Conservation (phyloP, 2,888 invertebrate species). For the Caenorhabditis afra region DNA sequence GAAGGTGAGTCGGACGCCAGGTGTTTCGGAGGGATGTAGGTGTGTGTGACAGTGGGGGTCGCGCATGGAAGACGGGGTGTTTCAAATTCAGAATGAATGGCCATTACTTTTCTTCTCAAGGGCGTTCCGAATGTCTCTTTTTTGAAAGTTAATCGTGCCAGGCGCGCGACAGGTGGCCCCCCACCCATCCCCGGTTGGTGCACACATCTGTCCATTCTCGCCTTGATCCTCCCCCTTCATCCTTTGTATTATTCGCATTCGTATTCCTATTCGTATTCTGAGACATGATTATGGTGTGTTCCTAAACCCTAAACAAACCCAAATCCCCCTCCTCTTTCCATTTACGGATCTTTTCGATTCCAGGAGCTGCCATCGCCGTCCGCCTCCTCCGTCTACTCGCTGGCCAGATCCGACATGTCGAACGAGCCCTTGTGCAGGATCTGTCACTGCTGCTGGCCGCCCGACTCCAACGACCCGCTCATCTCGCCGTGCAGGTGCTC, state of each 20-base stretch:
- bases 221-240: constrained; percentile 4
- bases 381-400: constrained; percentile 64
- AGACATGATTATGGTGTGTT: neutral
- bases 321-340: neutral
- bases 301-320: neutral
- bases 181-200: no score
- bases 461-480: constrained; percentile 80
- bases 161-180: constrained; percentile 46
- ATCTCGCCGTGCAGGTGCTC: constrained; percentile 83
- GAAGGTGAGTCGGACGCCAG: constrained; percentile 47
- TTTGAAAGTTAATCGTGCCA: constrained; percentile 47
- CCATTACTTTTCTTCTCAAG: constrained; percentile 41
- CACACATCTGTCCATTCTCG: neutral
- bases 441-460: constrained; percentile 83
- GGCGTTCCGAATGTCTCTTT: constrained; percentile 35
- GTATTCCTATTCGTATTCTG: neutral
- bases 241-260: constrained; percentile 2
- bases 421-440: constrained; percentile 82
- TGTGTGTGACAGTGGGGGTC: no score
- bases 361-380: constrained; percentile 68
- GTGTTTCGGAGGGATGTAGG: neutral
- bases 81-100: neutral
- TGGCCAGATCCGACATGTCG: constrained; percentile 67
- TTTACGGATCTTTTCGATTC: constrained; percentile 17
- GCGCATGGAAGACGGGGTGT: no score